Base-by-base conservation (phyloP, 2,888 invertebrate genomes). In the Saturnia pavonia region DNA sequence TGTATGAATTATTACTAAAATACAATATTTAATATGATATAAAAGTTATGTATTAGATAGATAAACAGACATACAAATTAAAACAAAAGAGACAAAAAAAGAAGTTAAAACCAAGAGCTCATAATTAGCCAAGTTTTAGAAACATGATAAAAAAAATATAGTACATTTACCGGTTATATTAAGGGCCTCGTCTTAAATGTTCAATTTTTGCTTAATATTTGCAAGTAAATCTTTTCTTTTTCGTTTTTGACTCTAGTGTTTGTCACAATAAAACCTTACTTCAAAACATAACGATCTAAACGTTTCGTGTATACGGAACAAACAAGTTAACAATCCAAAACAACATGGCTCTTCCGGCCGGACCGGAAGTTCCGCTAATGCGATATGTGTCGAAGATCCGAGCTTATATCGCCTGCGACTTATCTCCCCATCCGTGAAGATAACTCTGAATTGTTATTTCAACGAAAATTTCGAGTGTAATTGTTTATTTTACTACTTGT, bases 281-380 rank as follows among this genome's bases (percentile, higher is more conserved):
- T 1, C 25, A 54, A 69, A 69, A 22, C 25, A 42, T 40, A 42
- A 14, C 57, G 16, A 40, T 22, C 14, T 69, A 69, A 42, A 40
- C 14, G 27, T 25, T 45, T 63, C 63, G 40, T 27, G 40, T 14
- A 70, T 67, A 42, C 42, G 27, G 12, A 67, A 70, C 54, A 70
- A 70, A 70, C 51, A 70, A 67, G 54, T 66, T 51, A 27, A 42
- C 70, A 54, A 54, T 19, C 43, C 69, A 70, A 68, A 69, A 71
- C 83, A 87, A 85, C 81, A 87, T 85, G 86, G 85, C 85, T 81
- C 78, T 73, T 88, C 86, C 86, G 85, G 80, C 76, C 78, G 78
- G 82, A 76, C 82, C 86, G 89, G 89, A 89, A 78, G 83, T 79
- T 77, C 71, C 77, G 78, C 81, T 89, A 90, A 89, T 88, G 87